Evolutionary conservation across 1,140 invertebrate species (phyloP), one percentile per base, ranked within the genome.

Genomic region (Lepidurus packardi): DNA sequence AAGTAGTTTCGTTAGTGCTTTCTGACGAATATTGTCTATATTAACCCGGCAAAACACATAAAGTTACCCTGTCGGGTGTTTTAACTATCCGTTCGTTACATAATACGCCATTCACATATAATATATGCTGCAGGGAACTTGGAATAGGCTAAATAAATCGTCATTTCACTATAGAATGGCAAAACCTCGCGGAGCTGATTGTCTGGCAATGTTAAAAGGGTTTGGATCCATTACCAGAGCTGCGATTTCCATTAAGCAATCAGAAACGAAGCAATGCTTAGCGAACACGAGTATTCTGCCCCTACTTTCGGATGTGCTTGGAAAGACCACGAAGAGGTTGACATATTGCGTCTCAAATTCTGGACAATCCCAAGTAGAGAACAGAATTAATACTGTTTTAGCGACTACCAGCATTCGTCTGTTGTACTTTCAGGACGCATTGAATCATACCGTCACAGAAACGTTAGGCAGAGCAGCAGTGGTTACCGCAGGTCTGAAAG

Each of bases 161-260:
- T 34, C 34, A 4, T 34, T 34, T 34, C 4, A 34, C 34, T 34
- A 34, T 34, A 34, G 34, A 79, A 80, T 80, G 79, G 21, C 79
- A 76, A 78, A 76, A 47, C 34, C 73, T n/a, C 77, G 74, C 25
- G 44, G 73, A 42, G 13, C 76, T 13, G 75, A 80, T 47, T n/a
- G 78, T 16, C 10, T 78, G 21, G 25, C 73, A 6, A 47, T 80
- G 45, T 73, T 80, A 47, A 74, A n/a, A 73, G 77, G 79, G n/a
- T 41, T 79, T 1, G 73, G 73, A 43, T 74, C 73, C 44, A 73
- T 80, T n/a, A 42, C 77, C 21, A 34, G 34, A 45, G 74, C 79
- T 24, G 75, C 79, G 24, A 13, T 73, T 16, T 65, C 25, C 73
- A 45, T 75, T 13, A 77, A 76, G 45, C 74, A 80, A 75, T 42